Conservation (phyloP, 2,797 vertebrate genomes). For the Acropternis orthonyx region DNA sequence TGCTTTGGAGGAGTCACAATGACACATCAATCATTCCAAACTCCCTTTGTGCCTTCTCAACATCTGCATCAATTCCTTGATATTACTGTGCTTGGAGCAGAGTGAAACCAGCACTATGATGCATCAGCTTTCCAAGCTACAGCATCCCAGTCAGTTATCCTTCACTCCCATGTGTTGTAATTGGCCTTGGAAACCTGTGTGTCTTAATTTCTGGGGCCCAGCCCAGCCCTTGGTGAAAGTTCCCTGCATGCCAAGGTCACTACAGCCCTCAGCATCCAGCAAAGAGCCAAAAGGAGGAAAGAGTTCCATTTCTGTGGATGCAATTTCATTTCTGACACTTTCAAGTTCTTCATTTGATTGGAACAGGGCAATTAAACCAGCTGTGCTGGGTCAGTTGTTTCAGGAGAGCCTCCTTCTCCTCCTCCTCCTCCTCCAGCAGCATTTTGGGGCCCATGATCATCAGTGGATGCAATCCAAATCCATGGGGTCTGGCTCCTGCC, state of each 20-base stretch:
- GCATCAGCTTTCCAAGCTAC: background rate
- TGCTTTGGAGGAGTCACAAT: background rate
- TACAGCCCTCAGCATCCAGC: background rate
- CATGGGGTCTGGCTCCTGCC: background rate
- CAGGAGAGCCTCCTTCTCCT: background rate
- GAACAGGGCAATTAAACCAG: background rate
- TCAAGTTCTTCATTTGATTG: background rate
- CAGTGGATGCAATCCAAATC: background rate
- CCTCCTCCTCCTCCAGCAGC: background rate
- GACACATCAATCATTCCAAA: background rate
- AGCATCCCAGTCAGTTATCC: background rate
- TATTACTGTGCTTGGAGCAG: background rate
- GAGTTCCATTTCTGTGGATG: background rate
- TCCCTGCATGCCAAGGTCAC: background rate
- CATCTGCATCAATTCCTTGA: background rate
- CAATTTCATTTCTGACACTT: background rate
- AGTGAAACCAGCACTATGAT: background rate
- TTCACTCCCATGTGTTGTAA: background rate
- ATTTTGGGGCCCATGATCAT: background rate
- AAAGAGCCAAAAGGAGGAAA: background rate
- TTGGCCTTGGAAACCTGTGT: background rate
- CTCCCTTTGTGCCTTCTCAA: background rate
- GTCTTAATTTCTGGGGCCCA: constrained; percentile 2
- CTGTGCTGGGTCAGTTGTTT: background rate
- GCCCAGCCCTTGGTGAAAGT: background rate